phyloP scores from a whole-genome alignment of 2,113 vertebrate species.

The Ptyas mucosa region DNA sequence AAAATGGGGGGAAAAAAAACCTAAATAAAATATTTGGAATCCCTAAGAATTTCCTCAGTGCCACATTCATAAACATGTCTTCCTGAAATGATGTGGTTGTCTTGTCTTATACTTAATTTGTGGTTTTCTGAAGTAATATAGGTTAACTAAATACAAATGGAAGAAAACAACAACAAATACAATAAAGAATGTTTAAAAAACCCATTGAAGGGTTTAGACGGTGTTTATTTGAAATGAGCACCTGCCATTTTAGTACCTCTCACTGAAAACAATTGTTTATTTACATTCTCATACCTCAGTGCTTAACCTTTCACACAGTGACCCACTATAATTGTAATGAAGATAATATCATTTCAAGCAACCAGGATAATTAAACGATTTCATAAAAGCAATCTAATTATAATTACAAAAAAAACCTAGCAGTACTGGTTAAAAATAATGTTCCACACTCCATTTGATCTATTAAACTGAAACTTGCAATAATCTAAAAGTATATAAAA shows the following conservation, averaged over 20 bases:
- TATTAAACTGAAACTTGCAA: background rate
- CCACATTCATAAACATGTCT: slow-evolving; percentile 14
- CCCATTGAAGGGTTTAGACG: background rate
- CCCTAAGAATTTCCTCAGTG: background rate
- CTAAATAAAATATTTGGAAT: slow-evolving; percentile 35
- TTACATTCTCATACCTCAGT: background rate
- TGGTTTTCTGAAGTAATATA: slow-evolving; percentile 2
- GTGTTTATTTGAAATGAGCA: background rate
- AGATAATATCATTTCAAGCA: background rate
- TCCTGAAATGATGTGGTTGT: background rate
- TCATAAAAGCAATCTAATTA: background rate
- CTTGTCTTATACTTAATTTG: background rate
- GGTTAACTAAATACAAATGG: background rate
- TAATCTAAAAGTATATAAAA: background rate
- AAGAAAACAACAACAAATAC: slow-evolving; percentile 17
- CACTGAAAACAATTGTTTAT: background rate
- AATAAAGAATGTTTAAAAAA: background rate
- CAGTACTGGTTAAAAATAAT: background rate
- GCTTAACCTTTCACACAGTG: background rate
- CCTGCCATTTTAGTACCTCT: background rate
- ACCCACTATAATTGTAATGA: background rate
- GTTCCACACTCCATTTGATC: background rate
- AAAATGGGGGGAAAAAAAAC: background rate
- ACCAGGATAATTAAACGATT: background rate
- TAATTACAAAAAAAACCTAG: background rate